Conservation (phyloP, 2,888 invertebrate species). For the Venusia cambrica region DNA sequence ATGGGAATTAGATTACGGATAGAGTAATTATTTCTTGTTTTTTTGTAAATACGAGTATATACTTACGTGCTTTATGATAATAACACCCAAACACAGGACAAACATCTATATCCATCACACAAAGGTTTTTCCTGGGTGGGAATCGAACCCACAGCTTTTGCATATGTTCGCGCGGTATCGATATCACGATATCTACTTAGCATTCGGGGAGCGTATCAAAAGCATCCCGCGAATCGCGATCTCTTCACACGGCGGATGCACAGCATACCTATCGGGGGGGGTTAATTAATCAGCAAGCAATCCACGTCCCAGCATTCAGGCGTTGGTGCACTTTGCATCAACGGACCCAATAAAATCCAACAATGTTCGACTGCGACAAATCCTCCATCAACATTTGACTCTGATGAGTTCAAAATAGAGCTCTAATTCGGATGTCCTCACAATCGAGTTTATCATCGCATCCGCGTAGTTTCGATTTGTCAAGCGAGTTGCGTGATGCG, state of each 20-base stretch:
- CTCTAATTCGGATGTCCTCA: conserved; percentile 2
- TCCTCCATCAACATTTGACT: conserved; percentile 10
- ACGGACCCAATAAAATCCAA: conserved; percentile 29
- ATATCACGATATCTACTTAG: conserved; percentile 6
- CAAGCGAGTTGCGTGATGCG: conserved; percentile 49
- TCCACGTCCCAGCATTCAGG: conserved; percentile 38
- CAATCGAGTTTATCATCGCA: conserved; percentile 22
- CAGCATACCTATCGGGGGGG: conserved; percentile 31
- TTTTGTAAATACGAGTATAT: no score
- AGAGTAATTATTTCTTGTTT: no score
- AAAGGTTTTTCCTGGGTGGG: no score
- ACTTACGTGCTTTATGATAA: no score
- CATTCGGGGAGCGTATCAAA: conserved; percentile 14
- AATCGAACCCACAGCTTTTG: no score
- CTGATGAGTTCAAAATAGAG: conserved; percentile 5
- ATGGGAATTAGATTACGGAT: no score
- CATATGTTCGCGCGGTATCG: no score
- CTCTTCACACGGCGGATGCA: conserved; percentile 20
- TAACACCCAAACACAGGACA: no score
- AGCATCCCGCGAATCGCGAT: conserved; percentile 12
- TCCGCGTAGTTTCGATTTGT: conserved; percentile 43
- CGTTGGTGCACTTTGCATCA: conserved; percentile 37
- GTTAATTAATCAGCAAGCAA: conserved; percentile 45
- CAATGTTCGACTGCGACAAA: conserved; percentile 19
- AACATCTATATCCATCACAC: no score